Evolutionary conservation across 2,888 invertebrate species (phyloP).

Genomic region (Pantelozetes paolii): DNA sequence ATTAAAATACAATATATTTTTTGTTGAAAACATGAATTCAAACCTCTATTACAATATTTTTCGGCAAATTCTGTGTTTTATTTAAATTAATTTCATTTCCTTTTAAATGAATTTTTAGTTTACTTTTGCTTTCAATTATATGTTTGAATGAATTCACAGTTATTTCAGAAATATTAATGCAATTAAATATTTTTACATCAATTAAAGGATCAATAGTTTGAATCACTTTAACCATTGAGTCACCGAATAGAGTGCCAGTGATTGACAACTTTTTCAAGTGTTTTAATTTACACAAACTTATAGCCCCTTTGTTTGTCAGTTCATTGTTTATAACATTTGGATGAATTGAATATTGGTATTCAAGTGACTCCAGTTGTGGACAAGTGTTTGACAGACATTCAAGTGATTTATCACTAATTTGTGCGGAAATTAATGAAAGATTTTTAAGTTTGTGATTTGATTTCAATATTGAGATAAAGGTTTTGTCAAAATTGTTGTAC

Average conservation of each 20-base stretch:
- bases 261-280: not conserved
- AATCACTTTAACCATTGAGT: not conserved
- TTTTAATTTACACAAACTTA: not conserved
- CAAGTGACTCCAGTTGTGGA: constrained; percentile 1
- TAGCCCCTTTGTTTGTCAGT: not conserved
- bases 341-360: constrained; percentile 13
- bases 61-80: not conserved
- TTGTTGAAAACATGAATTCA: too few species aligned
- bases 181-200: not conserved
- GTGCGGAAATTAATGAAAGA: constrained; percentile 1
- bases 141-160: not conserved
- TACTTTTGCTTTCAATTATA: not conserved
- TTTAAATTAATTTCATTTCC: not conserved
- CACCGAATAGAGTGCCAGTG: not conserved
- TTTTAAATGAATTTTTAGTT: not conserved
- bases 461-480: not conserved
- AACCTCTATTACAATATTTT: too few species aligned
- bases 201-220: not conserved
- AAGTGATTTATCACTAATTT: constrained; percentile 16
- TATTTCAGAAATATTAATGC: not conserved
- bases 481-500: not conserved
- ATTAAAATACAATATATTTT: too few species aligned
- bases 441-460: not conserved
- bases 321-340: constrained; percentile 2
- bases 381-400: not conserved